Conservation (phyloP, 1,140 invertebrate species). For the Caerostris darwini region DNA sequence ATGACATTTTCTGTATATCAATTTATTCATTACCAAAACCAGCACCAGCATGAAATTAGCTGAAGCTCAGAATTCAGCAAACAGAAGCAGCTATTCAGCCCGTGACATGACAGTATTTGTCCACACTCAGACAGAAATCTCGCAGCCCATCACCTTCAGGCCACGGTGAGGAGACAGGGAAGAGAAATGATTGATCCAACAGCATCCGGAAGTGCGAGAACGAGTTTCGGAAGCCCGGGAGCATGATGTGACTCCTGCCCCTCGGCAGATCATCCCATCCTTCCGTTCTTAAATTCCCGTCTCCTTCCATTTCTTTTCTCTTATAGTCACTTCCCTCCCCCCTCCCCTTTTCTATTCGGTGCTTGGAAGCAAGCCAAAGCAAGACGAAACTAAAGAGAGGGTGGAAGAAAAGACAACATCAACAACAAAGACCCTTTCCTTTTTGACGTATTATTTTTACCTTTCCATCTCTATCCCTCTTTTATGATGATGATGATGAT, state of each 20-base stretch:
- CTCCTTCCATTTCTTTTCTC: neutral
- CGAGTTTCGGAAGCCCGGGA: slow-evolving; percentile 70
- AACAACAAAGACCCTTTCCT: neutral
- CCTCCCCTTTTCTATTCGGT: slow-evolving; percentile 14
- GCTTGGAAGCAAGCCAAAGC: slow-evolving; percentile 46
- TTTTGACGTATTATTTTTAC: slow-evolving; percentile 73
- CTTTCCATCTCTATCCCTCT: neutral
- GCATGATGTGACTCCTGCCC: slow-evolving; percentile 65
- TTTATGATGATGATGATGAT: slow-evolving; percentile 71
- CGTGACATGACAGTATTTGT: neutral
- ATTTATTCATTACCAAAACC: too few relatives aligned
- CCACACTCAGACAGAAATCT: neutral
- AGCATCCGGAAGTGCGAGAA: slow-evolving; percentile 66
- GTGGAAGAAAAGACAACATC: slow-evolving; percentile 19
- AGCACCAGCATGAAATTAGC: too few relatives aligned
- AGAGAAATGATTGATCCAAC: slow-evolving; percentile 58
- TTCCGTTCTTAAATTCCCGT: slow-evolving; percentile 28
- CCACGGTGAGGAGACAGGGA: neutral
- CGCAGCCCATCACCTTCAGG: slow-evolving; percentile 33
- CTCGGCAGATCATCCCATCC: slow-evolving; percentile 44
- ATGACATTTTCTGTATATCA: too few relatives aligned
- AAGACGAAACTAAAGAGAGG: neutral
- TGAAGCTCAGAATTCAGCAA: too few relatives aligned
- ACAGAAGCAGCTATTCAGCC: too few relatives aligned
- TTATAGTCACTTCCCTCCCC: too few relatives aligned